Evolutionary conservation across 2,888 invertebrate species (phyloP), one percentile per base, ranked within the genome.

Genomic region (Teleiodes luculella): DNA sequence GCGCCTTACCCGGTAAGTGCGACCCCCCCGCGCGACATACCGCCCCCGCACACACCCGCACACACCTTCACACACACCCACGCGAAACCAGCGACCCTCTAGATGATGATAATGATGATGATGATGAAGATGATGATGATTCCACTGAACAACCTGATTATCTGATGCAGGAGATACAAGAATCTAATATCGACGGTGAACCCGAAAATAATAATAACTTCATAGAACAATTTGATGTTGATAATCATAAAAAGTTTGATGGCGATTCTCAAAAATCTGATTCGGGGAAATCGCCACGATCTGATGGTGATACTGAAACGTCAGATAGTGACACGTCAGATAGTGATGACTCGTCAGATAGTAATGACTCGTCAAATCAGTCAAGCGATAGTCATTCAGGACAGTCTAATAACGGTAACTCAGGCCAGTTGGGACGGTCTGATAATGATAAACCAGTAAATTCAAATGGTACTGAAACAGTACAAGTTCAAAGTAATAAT

Each of bases 1-100:
- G 20, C 49, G 35, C 20, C 48, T n/a, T 13, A 13, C 48, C 7
- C 48, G 48, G 24, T 41, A 41, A 41, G 39, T 18, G 39, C 39
- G 39, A 41, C 39, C 33, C 53, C 46, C 18, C 49, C 36, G 24
- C 37, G 36, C 24, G 3, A n/a, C n/a, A n/a, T n/a, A 14, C 6
- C 37, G 35, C 18, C 48, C 5, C n/a, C 13, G 14, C 41, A 5
- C 8, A 41, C 41, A 5, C 3, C 37, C n/a, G 7, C 43, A 28
- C 20, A 24, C 28, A 43, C 13, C n/a, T n/a, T 11, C n/a, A 43
- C 43, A 18, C 28, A 4, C 43, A 20, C 28, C 13, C 1, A 10
- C 39, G n/a, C 16, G 7, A 3, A 14, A 16, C 6, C 16, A 8
- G 8, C 16, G 7, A 16, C 16, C 5, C 14, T 5, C 14, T 1